These are phyloP conservation scores for Melanerpes aurifrons DNA, from an alignment of 2,113 vertebrate genomes.

Conservation along the genomic window DNA sequence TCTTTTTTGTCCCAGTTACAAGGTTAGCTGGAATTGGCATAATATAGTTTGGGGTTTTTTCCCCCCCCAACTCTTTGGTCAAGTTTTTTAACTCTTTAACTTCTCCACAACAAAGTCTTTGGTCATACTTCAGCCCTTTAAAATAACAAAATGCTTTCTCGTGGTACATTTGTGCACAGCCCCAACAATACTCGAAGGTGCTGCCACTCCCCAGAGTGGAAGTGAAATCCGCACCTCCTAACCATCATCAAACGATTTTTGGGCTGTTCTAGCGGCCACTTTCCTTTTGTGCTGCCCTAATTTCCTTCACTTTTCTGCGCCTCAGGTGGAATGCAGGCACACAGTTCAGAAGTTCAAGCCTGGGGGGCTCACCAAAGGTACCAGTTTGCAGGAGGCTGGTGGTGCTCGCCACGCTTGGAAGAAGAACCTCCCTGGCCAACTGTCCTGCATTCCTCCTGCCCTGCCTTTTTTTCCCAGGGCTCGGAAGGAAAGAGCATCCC, in stretches of 20 bases:
- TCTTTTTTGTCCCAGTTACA: too few species aligned
- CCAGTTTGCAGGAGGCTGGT: background rate
- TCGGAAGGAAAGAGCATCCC: constrained; percentile 76
- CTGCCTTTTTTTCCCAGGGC: constrained; percentile 69
- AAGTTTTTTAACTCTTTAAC: constrained; percentile 46
- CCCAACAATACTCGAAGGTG: background rate
- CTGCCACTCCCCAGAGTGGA: background rate
- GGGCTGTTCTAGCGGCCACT: rapidly evolving
- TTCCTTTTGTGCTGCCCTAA: background rate
- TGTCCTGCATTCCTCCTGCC: constrained; percentile 22
- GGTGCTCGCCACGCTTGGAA: background rate
- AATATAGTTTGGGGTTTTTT: too few species aligned
- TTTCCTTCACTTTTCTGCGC: rapidly evolving
- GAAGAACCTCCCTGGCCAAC: background rate
- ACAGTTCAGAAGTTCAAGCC: background rate
- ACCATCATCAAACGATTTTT: rapidly evolving
- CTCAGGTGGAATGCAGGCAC: rapidly evolving
- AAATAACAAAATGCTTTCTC: background rate
- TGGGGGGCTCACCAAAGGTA: background rate
- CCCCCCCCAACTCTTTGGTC: too few species aligned
- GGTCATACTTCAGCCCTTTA: background rate
- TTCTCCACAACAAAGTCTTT: background rate
- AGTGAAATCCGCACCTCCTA: background rate
- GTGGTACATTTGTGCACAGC: rapidly evolving
- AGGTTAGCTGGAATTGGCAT: too few species aligned